Conservation (phyloP, 2,888 invertebrate species). For the Pterostichus madidus region DNA sequence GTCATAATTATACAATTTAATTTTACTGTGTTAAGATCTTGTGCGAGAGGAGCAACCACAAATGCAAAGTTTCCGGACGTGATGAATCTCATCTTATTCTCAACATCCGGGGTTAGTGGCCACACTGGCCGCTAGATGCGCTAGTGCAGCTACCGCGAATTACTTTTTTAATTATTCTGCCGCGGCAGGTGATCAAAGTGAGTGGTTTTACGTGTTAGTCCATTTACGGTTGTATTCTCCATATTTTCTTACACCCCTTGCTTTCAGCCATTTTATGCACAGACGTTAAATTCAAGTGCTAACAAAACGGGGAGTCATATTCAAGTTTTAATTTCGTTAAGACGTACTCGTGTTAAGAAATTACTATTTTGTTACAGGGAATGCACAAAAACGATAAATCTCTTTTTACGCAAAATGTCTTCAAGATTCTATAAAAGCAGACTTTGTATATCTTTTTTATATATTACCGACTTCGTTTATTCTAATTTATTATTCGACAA, state of each 20-base stretch:
- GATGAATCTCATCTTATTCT: too few species aligned
- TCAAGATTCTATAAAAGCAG: too few species aligned
- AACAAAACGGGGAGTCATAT: background rate
- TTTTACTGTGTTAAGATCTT: background rate
- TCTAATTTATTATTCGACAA: too few species aligned
- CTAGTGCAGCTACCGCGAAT: constrained; percentile 11
- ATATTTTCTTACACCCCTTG: background rate
- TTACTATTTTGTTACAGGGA: background rate
- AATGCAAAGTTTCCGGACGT: too few species aligned
- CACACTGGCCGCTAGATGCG: background rate
- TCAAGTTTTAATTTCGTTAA: constrained; percentile 7
- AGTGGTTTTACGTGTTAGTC: constrained; percentile 42
- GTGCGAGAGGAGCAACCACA: background rate
- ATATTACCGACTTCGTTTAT: too few species aligned
- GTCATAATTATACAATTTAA: background rate
- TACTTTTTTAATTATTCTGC: constrained; percentile 47
- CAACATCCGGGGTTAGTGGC: too few species aligned
- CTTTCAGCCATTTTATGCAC: background rate
- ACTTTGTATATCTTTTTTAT: too few species aligned
- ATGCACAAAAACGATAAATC: background rate
- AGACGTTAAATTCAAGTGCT: constrained; percentile 3
- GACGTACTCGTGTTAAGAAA: background rate
- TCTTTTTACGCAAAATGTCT: too few species aligned
- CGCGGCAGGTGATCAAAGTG: constrained; percentile 2
- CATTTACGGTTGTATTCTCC: constrained; percentile 15